phyloP scores from a whole-genome alignment of 1,140 invertebrate genomes.

The Pogonomyrmex barbatus region DNA sequence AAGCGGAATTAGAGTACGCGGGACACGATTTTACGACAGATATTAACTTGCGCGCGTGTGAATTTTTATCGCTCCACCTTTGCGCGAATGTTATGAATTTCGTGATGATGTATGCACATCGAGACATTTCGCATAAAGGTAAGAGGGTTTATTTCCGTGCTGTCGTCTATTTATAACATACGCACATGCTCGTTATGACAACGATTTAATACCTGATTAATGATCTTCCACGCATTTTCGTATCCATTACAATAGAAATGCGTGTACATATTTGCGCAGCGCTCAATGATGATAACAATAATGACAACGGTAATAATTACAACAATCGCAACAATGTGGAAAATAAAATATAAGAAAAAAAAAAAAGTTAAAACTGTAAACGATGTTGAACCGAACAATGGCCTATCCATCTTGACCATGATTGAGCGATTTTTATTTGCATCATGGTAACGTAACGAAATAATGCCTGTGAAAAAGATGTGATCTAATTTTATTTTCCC shows the following conservation, averaged over 20 bases:
- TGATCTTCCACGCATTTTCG: conserved; percentile 25
- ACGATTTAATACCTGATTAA: conserved; percentile 61
- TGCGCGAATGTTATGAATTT: background rate
- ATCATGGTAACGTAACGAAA: background rate
- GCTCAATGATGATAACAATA: background rate
- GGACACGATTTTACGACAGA: background rate
- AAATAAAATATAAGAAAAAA: background rate
- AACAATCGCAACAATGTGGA: background rate
- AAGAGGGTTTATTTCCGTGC: background rate
- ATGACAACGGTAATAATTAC: background rate
- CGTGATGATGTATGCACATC: background rate
- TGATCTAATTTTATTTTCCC: conserved; percentile 25
- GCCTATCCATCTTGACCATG: background rate
- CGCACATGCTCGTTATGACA: background rate
- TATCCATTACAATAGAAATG: conserved; percentile 30
- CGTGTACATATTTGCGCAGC: too few relatives aligned
- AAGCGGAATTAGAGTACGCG: conserved; percentile 18
- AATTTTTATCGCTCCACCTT: conserved; percentile 28
- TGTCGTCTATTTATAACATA: background rate
- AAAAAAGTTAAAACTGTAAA: background rate
- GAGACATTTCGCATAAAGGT: background rate
- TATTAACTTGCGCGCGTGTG: background rate
- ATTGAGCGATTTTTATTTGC: conserved; percentile 14
- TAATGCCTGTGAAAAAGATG: background rate
- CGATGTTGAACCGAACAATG: background rate